phyloP scores from a whole-genome alignment of 2,888 invertebrate genomes.

The Tetranychus truncatus region DNA sequence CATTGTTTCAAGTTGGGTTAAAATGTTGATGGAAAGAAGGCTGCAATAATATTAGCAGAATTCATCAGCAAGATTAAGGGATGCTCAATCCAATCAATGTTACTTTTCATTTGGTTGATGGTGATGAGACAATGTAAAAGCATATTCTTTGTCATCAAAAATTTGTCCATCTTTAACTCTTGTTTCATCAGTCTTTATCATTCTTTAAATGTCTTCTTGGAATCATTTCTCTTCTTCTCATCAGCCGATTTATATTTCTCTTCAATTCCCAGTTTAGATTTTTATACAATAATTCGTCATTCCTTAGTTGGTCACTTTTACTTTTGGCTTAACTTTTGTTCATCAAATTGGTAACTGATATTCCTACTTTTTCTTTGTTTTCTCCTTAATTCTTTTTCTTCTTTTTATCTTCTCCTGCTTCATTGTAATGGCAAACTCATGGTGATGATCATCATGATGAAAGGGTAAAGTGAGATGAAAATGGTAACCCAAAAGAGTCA shows the following conservation, averaged over 20 bases:
- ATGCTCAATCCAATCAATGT: not conserved
- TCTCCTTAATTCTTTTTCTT: too few relatives aligned
- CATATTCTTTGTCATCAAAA: constrained; percentile 2
- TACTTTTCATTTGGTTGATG: not conserved
- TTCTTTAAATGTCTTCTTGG: too few relatives aligned
- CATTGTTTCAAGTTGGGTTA: not conserved
- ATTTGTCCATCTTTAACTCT: not conserved
- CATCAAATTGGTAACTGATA: too few relatives aligned
- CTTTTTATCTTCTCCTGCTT: too few relatives aligned
- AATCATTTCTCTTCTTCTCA: too few relatives aligned
- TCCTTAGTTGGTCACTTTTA: too few relatives aligned
- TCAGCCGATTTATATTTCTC: too few relatives aligned
- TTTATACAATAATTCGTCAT: too few relatives aligned
- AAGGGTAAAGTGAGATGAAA: constrained; percentile 22
- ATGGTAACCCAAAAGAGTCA: not conserved
- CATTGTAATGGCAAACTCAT: not conserved
- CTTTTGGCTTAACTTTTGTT: too few relatives aligned
- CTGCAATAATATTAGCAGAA: not conserved
- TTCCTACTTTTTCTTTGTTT: too few relatives aligned
- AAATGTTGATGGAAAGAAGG: not conserved
- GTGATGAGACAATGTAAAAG: not conserved
- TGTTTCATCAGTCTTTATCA: too few relatives aligned
- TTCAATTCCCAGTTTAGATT: too few relatives aligned
- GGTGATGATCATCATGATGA: constrained; percentile 5
- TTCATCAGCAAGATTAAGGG: not conserved